phyloP scores from a whole-genome alignment of 2,888 invertebrate species.

The Bimastos eiseni region DNA sequence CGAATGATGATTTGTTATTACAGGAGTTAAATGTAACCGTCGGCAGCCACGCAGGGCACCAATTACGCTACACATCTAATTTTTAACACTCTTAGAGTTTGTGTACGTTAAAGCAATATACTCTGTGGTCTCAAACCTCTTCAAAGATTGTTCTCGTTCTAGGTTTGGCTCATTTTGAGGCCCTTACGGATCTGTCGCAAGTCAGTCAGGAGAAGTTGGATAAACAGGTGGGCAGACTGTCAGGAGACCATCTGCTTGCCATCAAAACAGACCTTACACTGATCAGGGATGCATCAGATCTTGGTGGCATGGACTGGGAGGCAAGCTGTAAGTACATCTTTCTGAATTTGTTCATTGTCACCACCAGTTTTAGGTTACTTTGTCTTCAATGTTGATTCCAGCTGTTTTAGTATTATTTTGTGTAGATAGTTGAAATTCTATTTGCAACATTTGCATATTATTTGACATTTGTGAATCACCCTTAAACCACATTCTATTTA shows the following conservation, averaged over 20 bases:
- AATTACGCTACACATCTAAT: no score
- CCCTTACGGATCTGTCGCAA: constrained; percentile 25
- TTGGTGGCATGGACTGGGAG: constrained; percentile 31
- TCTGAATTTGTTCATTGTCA: background rate
- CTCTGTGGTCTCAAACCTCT: background rate
- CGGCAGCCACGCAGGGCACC: no score
- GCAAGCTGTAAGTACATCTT: background rate
- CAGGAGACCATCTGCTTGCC: constrained; percentile 21
- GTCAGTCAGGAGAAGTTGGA: constrained; percentile 31
- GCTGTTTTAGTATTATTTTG: constrained; percentile 13
- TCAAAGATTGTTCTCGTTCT: background rate
- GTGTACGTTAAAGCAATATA: no score
- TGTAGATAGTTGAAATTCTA: background rate
- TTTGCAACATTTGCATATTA: no score
- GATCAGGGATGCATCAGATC: constrained; percentile 25
- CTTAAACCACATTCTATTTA: no score
- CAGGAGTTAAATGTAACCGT: no score
- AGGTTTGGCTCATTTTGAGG: constrained; percentile 34
- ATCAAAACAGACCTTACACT: constrained; percentile 28
- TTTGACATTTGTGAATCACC: no score
- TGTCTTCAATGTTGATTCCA: background rate
- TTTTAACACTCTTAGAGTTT: no score
- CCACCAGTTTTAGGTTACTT: background rate
- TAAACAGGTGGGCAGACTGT: background rate
- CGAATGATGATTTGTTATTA: no score